These are phyloP conservation scores for human DNA, from an alignment of 2,113 vertebrate species.

Conservation along the genomic window DNA sequence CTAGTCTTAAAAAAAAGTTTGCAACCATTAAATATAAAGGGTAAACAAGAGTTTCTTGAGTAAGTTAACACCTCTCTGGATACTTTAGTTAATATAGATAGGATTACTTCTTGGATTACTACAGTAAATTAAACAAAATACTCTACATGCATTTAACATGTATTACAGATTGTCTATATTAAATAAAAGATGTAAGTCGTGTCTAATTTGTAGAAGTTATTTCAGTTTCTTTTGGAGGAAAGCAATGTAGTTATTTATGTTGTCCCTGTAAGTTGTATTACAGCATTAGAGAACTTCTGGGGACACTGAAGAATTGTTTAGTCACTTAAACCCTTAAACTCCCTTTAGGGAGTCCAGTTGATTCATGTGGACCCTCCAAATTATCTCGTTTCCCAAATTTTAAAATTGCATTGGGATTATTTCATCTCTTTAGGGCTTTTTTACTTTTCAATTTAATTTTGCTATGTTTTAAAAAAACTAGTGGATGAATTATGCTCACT, in stretches of 20 bases:
- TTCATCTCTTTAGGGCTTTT: conserved; percentile 34
- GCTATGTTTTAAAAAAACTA: background rate
- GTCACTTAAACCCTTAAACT: conserved; percentile 4
- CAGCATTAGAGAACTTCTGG: conserved; percentile 1
- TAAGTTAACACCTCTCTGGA: background rate
- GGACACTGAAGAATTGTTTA: background rate
- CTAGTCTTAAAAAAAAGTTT: background rate
- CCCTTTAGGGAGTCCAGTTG: background rate
- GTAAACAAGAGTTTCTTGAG: background rate
- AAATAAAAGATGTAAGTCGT: conserved; percentile 48
- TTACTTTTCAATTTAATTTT: conserved; percentile 48
- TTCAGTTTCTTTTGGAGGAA: conserved; percentile 49
- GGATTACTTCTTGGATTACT: conserved; percentile 31
- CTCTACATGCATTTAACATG: conserved; percentile 20
- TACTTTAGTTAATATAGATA: background rate
- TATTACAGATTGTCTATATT: conserved; percentile 48
- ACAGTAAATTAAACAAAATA: conserved; percentile 38
- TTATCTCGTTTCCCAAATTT: conserved; percentile 20
- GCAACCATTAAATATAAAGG: background rate
- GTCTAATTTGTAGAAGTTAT: conserved; percentile 46
- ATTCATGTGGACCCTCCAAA: conserved; percentile 21
- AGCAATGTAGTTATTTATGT: conserved; percentile 33
- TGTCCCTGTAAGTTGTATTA: conserved; percentile 20
- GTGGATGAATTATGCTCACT: background rate
- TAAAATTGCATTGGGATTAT: conserved; percentile 40